Conservation (phyloP, 1,140 invertebrate genomes). For the Sminthurides bifidus region DNA sequence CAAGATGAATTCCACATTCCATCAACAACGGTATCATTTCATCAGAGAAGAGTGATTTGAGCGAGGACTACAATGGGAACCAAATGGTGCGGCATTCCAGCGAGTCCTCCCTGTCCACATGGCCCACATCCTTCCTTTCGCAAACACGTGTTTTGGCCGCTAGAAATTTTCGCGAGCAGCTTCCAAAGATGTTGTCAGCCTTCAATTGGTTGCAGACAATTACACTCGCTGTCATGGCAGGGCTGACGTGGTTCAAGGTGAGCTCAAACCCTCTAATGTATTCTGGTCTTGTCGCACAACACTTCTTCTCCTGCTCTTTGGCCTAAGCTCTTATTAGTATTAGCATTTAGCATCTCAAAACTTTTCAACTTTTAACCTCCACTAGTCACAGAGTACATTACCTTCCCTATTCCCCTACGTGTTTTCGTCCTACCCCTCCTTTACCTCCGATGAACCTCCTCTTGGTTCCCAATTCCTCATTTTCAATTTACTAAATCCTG, state of each 20-base stretch:
- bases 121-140: constrained; percentile 70
- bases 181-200: constrained; percentile 63
- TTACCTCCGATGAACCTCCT: too few species aligned
- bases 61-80: constrained; percentile 24
- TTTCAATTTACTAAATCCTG: too few species aligned
- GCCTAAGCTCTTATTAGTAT: background rate
- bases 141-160: constrained; percentile 51
- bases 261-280: too few species aligned
- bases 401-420: too few species aligned
- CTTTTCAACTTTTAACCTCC: too few species aligned
- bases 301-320: too few species aligned
- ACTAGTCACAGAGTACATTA: too few species aligned
- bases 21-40: constrained; percentile 27
- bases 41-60: constrained; percentile 26
- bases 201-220: constrained; percentile 71
- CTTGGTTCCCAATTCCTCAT: too few species aligned
- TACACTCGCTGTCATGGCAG: constrained; percentile 57
- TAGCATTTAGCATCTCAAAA: constrained; percentile 2
- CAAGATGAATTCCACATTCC: constrained; percentile 23
- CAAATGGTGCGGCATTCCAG: constrained; percentile 15
- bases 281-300: background rate
- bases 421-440: too few species aligned
- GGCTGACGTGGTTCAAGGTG: constrained; percentile 66
- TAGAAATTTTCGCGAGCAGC: constrained; percentile 66
- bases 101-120: constrained; percentile 37